A percentile compares a stretch with the other conserved stretches of the same genome.
phyloP scores from a whole-genome alignment of 1,140 invertebrate genomes.

The Wasmannia auropunctata region DNA sequence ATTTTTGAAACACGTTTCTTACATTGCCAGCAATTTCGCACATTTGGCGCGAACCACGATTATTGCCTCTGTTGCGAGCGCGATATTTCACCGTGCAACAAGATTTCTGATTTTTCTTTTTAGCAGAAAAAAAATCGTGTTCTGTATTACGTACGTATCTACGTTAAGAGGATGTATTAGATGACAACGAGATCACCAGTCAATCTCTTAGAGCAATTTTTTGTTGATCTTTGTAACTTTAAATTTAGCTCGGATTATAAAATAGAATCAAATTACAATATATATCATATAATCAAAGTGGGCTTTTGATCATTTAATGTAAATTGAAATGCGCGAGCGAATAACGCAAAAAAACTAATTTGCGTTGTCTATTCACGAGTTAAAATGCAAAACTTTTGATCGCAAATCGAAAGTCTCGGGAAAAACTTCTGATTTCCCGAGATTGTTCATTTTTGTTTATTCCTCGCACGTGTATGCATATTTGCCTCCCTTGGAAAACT shows the following conservation, averaged over 20 bases:
- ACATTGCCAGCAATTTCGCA: constrained; percentile 18
- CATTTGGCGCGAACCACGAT: constrained; percentile 36
- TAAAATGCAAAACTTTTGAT: constrained; percentile 29
- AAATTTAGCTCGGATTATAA: background rate
- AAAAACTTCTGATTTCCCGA: constrained; percentile 26
- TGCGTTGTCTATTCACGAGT: background rate
- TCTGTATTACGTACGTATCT: background rate
- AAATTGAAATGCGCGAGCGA: background rate
- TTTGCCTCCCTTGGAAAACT: constrained; percentile 28
- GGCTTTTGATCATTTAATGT: constrained; percentile 3
- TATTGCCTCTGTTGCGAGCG: constrained; percentile 14
- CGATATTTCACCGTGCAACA: constrained; percentile 36
- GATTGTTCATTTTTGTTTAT: constrained; percentile 42
- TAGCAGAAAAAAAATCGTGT: background rate
- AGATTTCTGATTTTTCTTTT: constrained; percentile 6
- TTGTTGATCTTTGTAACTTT: background rate
- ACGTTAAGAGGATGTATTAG: background rate
- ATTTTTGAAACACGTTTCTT: constrained; percentile 38
- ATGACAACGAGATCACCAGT: background rate
- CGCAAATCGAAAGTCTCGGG: background rate
- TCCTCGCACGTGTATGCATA: background rate
- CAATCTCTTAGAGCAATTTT: background rate
- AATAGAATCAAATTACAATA: background rate
- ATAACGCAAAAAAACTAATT: background rate
- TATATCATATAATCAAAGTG: background rate